A percentile compares a stretch with the other conserved stretches of the same genome.
Conservation (phyloP, 2,888 invertebrate species). For the Caenorhabditis sulstoni region DNA sequence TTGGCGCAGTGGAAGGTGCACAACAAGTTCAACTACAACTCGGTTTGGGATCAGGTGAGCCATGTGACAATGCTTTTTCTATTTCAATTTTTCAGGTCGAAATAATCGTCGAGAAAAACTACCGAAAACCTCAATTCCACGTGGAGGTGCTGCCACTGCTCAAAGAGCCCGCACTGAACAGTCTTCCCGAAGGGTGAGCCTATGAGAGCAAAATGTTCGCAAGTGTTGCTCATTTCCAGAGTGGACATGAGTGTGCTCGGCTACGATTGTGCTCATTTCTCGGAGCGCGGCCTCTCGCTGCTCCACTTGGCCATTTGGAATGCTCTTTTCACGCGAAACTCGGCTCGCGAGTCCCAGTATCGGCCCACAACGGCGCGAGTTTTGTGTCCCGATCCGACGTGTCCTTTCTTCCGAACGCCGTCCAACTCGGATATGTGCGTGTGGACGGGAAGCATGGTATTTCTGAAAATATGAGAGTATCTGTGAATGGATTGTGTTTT, state of each 20-base stretch:
- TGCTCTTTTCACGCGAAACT: conserved; percentile 62
- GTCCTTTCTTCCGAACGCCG: conserved; percentile 69
- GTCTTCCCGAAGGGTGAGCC: conserved; percentile 67
- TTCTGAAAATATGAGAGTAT: background rate
- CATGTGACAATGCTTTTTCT: too few relatives aligned
- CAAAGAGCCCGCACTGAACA: conserved; percentile 65
- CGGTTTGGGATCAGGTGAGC: conserved; percentile 73
- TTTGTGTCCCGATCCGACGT: conserved; percentile 68
- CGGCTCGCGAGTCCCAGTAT: conserved; percentile 56
- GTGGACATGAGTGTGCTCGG: conserved; percentile 68
- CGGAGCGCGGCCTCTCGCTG: conserved; percentile 68
- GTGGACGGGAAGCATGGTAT: conserved; percentile 62
- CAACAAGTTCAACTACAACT: conserved; percentile 67
- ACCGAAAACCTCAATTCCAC: conserved; percentile 62
- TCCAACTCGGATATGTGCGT: conserved; percentile 69
- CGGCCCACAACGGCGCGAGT: conserved; percentile 54
- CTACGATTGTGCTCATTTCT: conserved; percentile 73
- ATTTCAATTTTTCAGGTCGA: too few relatives aligned
- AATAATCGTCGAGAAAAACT: conserved; percentile 69
- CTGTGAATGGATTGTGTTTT: conserved; percentile 15
- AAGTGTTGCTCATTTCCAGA: conserved; percentile 36
- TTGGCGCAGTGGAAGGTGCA: conserved; percentile 68
- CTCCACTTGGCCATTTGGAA: conserved; percentile 69
- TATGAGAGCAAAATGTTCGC: too few relatives aligned
- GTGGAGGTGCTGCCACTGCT: conserved; percentile 70